phyloP scores from a whole-genome alignment of 2,797 vertebrate genomes.

The Bradypodion ventrale region DNA sequence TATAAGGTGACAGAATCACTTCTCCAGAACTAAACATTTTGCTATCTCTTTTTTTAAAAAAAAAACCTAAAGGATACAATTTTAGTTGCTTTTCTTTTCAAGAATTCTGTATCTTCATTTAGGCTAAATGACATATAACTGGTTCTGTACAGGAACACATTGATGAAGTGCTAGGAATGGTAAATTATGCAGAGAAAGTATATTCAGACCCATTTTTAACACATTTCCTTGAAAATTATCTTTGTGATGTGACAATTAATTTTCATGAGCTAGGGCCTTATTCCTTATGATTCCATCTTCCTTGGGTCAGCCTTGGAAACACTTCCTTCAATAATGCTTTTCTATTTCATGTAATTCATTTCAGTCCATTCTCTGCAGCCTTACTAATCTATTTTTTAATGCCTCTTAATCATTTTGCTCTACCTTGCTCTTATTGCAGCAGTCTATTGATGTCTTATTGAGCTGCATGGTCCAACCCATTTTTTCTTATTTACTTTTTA shows the following conservation, averaged over 20 bases:
- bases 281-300: slow-evolving; percentile 67
- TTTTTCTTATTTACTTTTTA: slow-evolving; percentile 50
- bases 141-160: slow-evolving; percentile 43
- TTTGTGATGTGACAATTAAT: slow-evolving; percentile 63
- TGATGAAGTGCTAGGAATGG: slow-evolving; percentile 55
- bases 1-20: not conserved
- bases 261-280: slow-evolving; percentile 61
- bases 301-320: slow-evolving; percentile 63
- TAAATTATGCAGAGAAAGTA: slow-evolving; percentile 56
- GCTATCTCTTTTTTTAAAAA: not conserved
- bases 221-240: slow-evolving; percentile 68
- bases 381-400: slow-evolving; percentile 74
- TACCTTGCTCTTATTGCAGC: slow-evolving; percentile 47
- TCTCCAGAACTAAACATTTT: not conserved
- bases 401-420: slow-evolving; percentile 64
- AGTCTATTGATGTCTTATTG: slow-evolving; percentile 47
- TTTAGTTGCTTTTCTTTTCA: not conserved
- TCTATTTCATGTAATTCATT: slow-evolving; percentile 69
- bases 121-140: slow-evolving; percentile 42
- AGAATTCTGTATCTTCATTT: slow-evolving; percentile 32
- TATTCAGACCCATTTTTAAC: slow-evolving; percentile 55
- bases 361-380: slow-evolving; percentile 57
- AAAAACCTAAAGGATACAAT: slow-evolving; percentile 10
- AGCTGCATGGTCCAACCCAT: slow-evolving; percentile 34
- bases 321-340: slow-evolving; percentile 65